Evolutionary conservation across 2,113 vertebrate genomes (phyloP).

Genomic region (Manacus vitellinus): DNA sequence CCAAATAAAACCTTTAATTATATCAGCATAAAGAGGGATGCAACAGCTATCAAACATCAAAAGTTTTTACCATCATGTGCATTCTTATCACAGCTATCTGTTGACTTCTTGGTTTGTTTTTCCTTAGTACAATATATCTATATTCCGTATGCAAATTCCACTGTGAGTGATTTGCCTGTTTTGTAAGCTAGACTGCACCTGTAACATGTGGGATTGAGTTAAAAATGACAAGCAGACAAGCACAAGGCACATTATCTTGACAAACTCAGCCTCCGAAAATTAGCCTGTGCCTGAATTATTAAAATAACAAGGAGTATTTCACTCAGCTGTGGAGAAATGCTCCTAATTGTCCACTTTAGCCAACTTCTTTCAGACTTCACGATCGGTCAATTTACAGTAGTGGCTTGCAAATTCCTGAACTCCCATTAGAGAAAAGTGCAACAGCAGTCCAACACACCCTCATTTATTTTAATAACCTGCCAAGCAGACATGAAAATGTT

Average conservation of each 20-base stretch:
- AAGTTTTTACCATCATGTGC: conserved; percentile 5
- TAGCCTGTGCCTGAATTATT: conserved; percentile 95
- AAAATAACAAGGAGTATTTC: conserved; percentile 99
- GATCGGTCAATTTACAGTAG: conserved; percentile 88
- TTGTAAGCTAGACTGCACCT: conserved; percentile 85
- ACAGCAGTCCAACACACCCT: conserved; percentile 84
- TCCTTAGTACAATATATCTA: conserved; percentile 57
- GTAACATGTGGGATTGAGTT: conserved; percentile 87
- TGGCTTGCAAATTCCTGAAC: conserved; percentile 84
- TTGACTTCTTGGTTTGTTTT: conserved; percentile 57
- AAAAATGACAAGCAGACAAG: conserved; percentile 94
- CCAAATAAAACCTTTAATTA: neutral
- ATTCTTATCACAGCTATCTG: conserved; percentile 30
- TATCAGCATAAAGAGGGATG: neutral
- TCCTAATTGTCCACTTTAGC: conserved; percentile 98
- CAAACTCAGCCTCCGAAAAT: conserved; percentile 92
- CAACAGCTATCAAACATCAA: conserved; percentile 8
- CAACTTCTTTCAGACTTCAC: conserved; percentile 88
- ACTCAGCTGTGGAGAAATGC: conserved; percentile 89
- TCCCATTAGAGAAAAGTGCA: conserved; percentile 88
- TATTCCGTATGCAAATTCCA: conserved; percentile 80
- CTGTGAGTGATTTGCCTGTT: conserved; percentile 78
- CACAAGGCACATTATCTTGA: conserved; percentile 92
- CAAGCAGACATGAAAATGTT: conserved; percentile 97
- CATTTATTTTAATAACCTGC: conserved; percentile 99